Evolutionary conservation across 2,113 vertebrate genomes (phyloP), one percentile per base, ranked within the genome.

Genomic region (Cranoglanis bouderius): DNA sequence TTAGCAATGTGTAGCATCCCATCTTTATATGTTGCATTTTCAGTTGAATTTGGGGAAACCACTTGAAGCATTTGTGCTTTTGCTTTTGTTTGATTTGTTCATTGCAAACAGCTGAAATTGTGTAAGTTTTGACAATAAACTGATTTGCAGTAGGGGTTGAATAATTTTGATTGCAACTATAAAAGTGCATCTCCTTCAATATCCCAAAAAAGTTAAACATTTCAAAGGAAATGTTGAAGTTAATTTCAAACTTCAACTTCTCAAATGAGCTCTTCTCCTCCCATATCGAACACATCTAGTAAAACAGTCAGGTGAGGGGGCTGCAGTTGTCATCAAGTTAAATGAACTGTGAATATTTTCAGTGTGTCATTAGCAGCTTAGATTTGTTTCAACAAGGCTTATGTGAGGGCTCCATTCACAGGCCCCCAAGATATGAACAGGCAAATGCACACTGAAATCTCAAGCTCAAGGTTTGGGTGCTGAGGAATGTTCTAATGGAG

Each of bases 301-400:
- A 93, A 92, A 93, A 94, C 46, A 82, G 75, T 12, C 9, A 70
- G 26, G 19, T 43, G 75, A 91, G 90, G 75, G 88, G 77, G 92
- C 93, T 95, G 94, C 92, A 94, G 95, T 96, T 97, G 97, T 97
- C 97, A 98, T 97, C 97, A 97, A 95, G 95, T 95, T 95, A 97
- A 98, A 97, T 97, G 97, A 97, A 95, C 97, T 97, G 97, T 97
- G 96, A 98, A 97, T 94, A 95, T 96, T 97, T 96, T 96, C 97
- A 94, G 96, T 95, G 95, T 95, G 93, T 98, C 96, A 97, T 97
- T 97, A 97, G 96, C 96, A 96, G 96, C 96, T 96, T 96, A 97
- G 92, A 95, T 97, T 95, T 97, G 97, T 97, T 97, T 96, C 97
- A 96, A 96, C 96, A 96, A 96, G 93, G 96, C 96, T 96, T 95